Conservation (phyloP, 1,140 invertebrate species). For the Archivesica marissinica region DNA sequence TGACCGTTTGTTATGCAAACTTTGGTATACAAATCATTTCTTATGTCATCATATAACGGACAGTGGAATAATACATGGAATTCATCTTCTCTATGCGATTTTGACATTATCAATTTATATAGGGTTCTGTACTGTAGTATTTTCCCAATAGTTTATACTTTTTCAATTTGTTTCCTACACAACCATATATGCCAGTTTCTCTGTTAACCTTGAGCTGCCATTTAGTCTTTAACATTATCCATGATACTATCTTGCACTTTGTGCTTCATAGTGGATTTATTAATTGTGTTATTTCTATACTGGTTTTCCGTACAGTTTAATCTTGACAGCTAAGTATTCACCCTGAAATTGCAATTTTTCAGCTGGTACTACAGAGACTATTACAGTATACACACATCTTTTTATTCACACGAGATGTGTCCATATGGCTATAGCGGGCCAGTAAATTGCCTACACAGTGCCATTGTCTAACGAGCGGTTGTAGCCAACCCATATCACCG, state of each 20-base stretch:
- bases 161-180: too few species aligned
- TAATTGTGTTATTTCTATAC: background rate
- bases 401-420: background rate
- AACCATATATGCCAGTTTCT: background rate
- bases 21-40: background rate
- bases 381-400: background rate
- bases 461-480: background rate
- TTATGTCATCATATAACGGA: background rate
- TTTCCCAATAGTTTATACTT: too few species aligned
- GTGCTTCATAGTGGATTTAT: background rate
- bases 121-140: background rate
- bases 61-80: background rate
- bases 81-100: background rate
- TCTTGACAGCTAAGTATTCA: background rate
- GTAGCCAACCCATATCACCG: conserved; percentile 2
- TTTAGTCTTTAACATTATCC: background rate
- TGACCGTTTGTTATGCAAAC: background rate
- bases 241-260: background rate
- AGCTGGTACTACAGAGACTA: background rate
- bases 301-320: background rate
- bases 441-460: background rate
- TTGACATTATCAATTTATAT: background rate
- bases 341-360: background rate
- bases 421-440: background rate
- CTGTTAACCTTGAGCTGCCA: background rate